A percentile compares a stretch with the other conserved stretches of the same genome.
phyloP scores from a whole-genome alignment of 2,888 invertebrate species.

The Lathronympha strigana region DNA sequence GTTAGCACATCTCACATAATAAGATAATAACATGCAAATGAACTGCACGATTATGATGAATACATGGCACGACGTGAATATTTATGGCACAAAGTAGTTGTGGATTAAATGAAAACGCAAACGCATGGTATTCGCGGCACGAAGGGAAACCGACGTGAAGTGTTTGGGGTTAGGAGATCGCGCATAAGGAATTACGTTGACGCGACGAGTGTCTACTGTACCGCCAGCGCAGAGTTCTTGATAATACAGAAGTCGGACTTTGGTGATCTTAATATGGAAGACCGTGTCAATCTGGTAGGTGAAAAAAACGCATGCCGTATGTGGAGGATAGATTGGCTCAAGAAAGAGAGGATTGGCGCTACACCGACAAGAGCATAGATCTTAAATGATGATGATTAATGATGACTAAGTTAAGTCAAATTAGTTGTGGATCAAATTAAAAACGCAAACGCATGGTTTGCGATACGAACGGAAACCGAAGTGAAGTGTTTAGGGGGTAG shows the following conservation, averaged over 20 bases:
- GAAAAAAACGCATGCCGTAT: no score
- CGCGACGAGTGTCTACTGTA: slow-evolving; percentile 18
- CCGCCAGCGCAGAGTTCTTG: not conserved
- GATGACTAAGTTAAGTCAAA: no score
- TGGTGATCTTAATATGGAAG: not conserved
- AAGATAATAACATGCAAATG: slow-evolving; percentile 76
- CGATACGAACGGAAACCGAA: no score
- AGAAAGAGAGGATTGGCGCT: no score
- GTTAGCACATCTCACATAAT: slow-evolving; percentile 62
- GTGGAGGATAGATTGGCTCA: no score
- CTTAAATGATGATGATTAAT: no score
- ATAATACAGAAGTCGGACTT: not conserved
- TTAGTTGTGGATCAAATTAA: no score
- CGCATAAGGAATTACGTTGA: slow-evolving; percentile 27
- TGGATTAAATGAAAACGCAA: slow-evolving; percentile 62
- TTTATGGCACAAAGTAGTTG: slow-evolving; percentile 63
- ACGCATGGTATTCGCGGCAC: slow-evolving; percentile 58
- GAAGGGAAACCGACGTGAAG: slow-evolving; percentile 53
- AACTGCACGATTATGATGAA: slow-evolving; percentile 73
- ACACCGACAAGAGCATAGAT: no score
- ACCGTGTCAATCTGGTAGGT: no score
- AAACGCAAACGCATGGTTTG: no score
- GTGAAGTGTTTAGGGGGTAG: no score
- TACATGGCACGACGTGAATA: slow-evolving; percentile 69
- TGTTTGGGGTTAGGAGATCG: slow-evolving; percentile 41